phyloP scores from a whole-genome alignment of 1,140 invertebrate species.

The Octopus bimaculoides region DNA sequence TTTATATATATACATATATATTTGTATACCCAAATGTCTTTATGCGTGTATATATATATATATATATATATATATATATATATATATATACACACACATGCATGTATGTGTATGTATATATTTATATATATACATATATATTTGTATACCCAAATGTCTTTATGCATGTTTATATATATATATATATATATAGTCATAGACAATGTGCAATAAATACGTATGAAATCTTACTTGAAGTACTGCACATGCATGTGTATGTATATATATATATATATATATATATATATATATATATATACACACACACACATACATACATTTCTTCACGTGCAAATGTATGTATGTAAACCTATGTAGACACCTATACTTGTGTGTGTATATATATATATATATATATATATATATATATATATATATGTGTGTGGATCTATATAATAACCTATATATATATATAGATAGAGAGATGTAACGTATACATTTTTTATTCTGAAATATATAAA shows the following conservation, averaged over 20 bases:
- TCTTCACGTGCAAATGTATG: not conserved
- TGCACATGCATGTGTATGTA: not conserved
- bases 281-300: not conserved
- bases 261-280: not conserved
- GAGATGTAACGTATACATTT: too few species aligned
- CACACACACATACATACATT: not conserved
- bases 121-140: not conserved
- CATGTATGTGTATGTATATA: not conserved
- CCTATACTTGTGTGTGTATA: not conserved
- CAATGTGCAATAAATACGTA: not conserved
- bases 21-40: not conserved
- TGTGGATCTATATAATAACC: too few species aligned
- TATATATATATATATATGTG: not conserved
- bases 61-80: conserved; percentile 2
- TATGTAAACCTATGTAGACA: not conserved
- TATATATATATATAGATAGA: too few species aligned
- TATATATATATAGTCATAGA: not conserved
- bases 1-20: not conserved
- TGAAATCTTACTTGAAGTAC: too few species aligned
- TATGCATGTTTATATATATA: not conserved
- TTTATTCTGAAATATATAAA: too few species aligned
- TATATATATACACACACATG: not conserved
- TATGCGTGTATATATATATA: not conserved
- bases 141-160: not conserved
- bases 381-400: not conserved